A percentile compares a stretch with the other conserved stretches of the same genome.
phyloP scores from a whole-genome alignment of 2,888 invertebrate species.

The Tenthredo livida region DNA sequence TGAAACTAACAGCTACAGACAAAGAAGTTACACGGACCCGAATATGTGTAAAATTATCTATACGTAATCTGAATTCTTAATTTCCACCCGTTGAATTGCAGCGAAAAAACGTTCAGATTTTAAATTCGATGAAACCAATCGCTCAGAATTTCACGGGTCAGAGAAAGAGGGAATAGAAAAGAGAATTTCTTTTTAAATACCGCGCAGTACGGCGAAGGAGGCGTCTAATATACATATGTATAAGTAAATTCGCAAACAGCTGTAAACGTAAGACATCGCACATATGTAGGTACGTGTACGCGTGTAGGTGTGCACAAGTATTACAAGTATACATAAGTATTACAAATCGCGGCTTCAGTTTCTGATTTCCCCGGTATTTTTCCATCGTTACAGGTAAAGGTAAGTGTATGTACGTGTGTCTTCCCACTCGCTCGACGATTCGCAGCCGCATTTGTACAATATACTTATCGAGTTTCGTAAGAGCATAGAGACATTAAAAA shows the following conservation, averaged over 20 bases:
- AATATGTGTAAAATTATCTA: not conserved
- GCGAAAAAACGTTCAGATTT: no score
- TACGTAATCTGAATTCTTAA: not conserved
- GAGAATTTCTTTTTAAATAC: not conserved
- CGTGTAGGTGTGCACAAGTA: no score
- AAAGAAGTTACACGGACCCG: not conserved
- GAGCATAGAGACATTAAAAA: not conserved
- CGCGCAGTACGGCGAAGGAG: not conserved
- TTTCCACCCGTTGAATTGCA: no score
- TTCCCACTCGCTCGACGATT: not conserved
- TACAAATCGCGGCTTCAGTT: not conserved
- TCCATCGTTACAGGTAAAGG: not conserved
- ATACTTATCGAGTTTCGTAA: not conserved
- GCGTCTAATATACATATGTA: not conserved
- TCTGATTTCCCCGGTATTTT: conserved; percentile 1
- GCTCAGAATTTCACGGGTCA: not conserved
- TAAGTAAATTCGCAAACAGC: not conserved
- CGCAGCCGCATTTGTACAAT: not conserved
- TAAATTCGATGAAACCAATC: not conserved
- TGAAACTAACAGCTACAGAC: not conserved
- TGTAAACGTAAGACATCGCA: not conserved
- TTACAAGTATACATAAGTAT: not conserved
- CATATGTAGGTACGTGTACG: not conserved
- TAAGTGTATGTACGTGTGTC: not conserved
- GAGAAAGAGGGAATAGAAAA: not conserved